Percentiles rank a stretch among this genome's conserved stretches.
Evolutionary conservation across 1,140 invertebrate genomes (phyloP).

Genomic region (Harlomillsia oculata): DNA sequence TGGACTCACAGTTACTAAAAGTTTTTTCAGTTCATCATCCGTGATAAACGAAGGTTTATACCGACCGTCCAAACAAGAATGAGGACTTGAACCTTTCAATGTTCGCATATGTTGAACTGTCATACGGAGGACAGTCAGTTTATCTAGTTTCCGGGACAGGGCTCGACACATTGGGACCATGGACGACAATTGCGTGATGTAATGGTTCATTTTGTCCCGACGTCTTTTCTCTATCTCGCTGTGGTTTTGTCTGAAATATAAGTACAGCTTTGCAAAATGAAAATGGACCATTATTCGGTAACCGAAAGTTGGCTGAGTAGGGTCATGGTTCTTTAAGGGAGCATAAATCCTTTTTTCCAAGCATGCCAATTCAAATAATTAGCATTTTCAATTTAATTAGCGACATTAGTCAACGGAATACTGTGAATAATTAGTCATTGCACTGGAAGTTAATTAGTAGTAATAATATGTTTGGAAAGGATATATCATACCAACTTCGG

Average conservation of each 20-base stretch:
- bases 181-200: constrained; percentile 78
- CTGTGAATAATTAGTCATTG: too few relatives aligned
- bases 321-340: neutral
- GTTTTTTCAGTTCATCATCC: constrained; percentile 75
- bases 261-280: constrained; percentile 5
- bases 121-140: constrained; percentile 85
- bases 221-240: constrained; percentile 91
- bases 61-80: constrained; percentile 68
- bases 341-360: neutral
- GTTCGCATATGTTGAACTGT: constrained; percentile 85
- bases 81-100: constrained; percentile 57
- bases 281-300: too few relatives aligned
- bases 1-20: constrained; percentile 57
- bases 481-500: too few relatives aligned
- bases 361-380: neutral
- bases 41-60: constrained; percentile 80
- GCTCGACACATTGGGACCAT: constrained; percentile 90
- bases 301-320: neutral
- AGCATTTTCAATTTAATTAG: too few relatives aligned
- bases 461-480: too few relatives aligned
- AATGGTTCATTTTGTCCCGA: constrained; percentile 92
- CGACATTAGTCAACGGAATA: too few relatives aligned
- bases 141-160: constrained; percentile 85
- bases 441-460: too few relatives aligned
- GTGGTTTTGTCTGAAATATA: constrained; percentile 66